Percentiles rank a stretch among this genome's conserved stretches.
Evolutionary conservation across 2,888 invertebrate species (phyloP).

Genomic region (Coremacera marginata): DNA sequence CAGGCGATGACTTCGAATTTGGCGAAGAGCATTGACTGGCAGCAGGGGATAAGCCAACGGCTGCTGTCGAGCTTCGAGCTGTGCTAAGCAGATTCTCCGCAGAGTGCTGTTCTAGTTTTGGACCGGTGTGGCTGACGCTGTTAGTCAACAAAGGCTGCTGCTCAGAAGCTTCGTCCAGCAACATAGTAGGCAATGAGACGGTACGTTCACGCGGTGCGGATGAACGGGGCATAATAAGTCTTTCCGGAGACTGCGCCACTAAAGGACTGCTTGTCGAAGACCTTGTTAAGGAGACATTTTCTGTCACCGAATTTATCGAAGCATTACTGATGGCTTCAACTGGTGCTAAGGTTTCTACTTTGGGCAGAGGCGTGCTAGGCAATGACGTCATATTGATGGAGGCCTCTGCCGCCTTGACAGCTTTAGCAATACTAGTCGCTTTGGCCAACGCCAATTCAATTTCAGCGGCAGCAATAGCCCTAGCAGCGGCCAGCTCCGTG

Average conservation of each 20-base stretch:
- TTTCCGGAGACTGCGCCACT: conserved; percentile 13
- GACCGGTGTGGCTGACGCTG: conserved; percentile 25
- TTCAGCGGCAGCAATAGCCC: conserved; percentile 59
- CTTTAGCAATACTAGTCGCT: conserved; percentile 41
- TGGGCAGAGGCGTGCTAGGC: neutral
- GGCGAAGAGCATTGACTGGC: neutral
- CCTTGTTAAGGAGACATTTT: neutral
- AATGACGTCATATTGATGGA: neutral
- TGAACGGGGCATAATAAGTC: conserved; percentile 43
- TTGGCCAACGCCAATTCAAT: conserved; percentile 51
- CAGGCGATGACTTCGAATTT: conserved; percentile 40
- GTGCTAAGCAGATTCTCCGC: conserved; percentile 36
- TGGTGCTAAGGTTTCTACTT: conserved; percentile 32
- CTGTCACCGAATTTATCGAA: neutral
- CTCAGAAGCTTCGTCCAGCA: conserved; percentile 56
- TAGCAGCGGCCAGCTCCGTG: conserved; percentile 57
- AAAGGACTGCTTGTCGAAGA: neutral
- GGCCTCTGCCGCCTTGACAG: conserved; percentile 35
- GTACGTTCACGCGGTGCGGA: conserved; percentile 53
- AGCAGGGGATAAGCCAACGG: conserved; percentile 15
- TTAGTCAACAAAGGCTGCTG: conserved; percentile 52
- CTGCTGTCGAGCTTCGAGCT: neutral
- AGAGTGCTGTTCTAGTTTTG: conserved; percentile 38
- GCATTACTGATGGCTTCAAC: conserved; percentile 23
- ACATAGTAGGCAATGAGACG: conserved; percentile 51